These are phyloP conservation scores for Mactromeris polynyma DNA, from an alignment of 2,888 invertebrate genomes.

Conservation along the genomic window DNA sequence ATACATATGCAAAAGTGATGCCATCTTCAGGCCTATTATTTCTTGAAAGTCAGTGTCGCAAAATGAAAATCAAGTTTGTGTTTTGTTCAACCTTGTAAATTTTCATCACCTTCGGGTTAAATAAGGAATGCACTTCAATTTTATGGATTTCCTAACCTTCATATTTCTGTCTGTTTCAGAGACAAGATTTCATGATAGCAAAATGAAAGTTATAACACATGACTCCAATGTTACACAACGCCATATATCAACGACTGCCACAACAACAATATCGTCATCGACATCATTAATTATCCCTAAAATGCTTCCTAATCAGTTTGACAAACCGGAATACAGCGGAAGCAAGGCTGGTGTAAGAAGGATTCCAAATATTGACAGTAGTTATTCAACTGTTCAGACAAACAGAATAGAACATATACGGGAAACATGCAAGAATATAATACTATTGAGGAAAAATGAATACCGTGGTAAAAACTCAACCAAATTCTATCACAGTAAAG, in stretches of 20 bases:
- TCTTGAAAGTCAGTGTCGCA: no score
- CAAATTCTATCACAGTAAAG: neutral
- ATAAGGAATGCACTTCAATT: no score
- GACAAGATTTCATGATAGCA: neutral
- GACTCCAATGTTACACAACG: neutral
- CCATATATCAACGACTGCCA: neutral
- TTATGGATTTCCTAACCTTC: no score
- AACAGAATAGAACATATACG: neutral
- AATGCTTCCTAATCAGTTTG: neutral
- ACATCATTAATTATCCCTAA: neutral
- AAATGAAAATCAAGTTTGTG: no score
- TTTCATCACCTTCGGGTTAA: no score
- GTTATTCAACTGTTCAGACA: neutral
- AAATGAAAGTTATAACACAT: neutral
- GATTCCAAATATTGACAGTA: neutral
- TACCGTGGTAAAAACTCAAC: neutral
- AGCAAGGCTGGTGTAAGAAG: no score
- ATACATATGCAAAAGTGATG: no score
- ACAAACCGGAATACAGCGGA: no score
- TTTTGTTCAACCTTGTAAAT: no score
- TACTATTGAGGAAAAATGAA: neutral
- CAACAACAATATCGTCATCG: neutral
- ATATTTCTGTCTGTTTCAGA: neutral
- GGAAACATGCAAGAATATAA: neutral
- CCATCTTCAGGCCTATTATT: no score